Percentiles rank a stretch among this genome's conserved stretches.
phyloP scores from a whole-genome alignment of 2,888 invertebrate genomes.

The Sinopyrophorus schimmeli region DNA sequence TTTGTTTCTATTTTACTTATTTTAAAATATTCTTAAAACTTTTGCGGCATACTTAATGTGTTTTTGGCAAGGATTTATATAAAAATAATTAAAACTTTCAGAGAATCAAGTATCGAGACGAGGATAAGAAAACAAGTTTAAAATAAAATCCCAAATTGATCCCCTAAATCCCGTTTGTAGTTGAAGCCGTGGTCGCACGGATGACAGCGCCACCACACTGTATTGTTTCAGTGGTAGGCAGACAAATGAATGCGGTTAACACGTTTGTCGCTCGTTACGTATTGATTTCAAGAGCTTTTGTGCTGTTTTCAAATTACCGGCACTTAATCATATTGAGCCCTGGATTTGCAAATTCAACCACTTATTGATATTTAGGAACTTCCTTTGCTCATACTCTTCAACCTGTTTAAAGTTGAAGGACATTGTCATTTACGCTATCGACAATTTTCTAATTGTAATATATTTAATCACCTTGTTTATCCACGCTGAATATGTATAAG shows the following conservation, averaged over 20 bases:
- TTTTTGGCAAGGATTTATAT: too few relatives aligned
- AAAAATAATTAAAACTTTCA: too few relatives aligned
- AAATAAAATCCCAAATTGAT: conserved; percentile 34
- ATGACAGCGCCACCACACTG: conserved; percentile 52
- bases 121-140: too few relatives aligned
- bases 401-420: too few relatives aligned
- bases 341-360: conserved; percentile 48
- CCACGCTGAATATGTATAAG: too few relatives aligned
- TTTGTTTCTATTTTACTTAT: too few relatives aligned
- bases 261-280: conserved; percentile 55
- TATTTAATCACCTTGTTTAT: too few relatives aligned
- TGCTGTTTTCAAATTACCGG: conserved; percentile 53
- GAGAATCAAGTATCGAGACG: too few relatives aligned
- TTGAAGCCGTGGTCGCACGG: conserved; percentile 40
- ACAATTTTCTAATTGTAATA: too few relatives aligned
- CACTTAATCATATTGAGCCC: conserved; percentile 53
- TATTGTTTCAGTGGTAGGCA: conserved; percentile 57
- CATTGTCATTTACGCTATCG: too few relatives aligned
- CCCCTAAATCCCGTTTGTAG: conserved; percentile 38
- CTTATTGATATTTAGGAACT: conserved; percentile 27
- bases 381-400: conserved; percentile 11
- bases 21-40: too few relatives aligned
- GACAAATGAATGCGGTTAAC: conserved; percentile 58
- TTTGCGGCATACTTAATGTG: too few relatives aligned
- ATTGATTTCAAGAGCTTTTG: conserved; percentile 53